Evolutionary conservation across 2,888 invertebrate genomes (phyloP).

Genomic region (Myopa testacea): DNA sequence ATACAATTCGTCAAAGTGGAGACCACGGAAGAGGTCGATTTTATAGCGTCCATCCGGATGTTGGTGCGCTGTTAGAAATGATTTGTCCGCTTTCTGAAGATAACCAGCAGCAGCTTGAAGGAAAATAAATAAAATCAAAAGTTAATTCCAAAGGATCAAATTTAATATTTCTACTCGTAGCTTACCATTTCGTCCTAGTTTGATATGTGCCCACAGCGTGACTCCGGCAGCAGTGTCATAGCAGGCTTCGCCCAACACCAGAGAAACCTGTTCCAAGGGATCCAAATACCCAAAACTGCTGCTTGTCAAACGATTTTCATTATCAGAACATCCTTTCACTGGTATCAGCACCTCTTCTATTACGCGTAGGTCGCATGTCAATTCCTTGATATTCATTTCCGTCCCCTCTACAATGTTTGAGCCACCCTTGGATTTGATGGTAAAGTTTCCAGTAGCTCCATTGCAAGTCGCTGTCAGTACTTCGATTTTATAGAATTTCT

Average conservation of each 20-base stretch:
- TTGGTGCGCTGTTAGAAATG: conserved; percentile 47
- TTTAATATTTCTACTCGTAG: not conserved
- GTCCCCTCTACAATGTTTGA: conserved; percentile 22
- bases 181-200: conserved; percentile 46
- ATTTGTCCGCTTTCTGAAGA: conserved; percentile 47
- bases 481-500: conserved; percentile 43
- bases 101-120: conserved; percentile 40
- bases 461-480: conserved; percentile 45
- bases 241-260: conserved; percentile 57
- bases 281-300: conserved; percentile 56
- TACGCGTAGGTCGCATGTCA: conserved; percentile 55
- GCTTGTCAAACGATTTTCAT: conserved; percentile 43
- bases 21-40: conserved; percentile 54
- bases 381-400: conserved; percentile 44
- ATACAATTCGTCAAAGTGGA: conserved; percentile 54
- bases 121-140: not conserved
- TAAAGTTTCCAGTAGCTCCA: conserved; percentile 44
- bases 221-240: conserved; percentile 51
- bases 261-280: conserved; percentile 51
- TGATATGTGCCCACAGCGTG: conserved; percentile 55
- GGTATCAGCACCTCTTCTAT: conserved; percentile 54
- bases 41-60: conserved; percentile 55
- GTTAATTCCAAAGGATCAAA: not conserved
- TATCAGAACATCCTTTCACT: conserved; percentile 51
- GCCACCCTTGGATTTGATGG: not conserved